phyloP scores from a whole-genome alignment of 2,888 invertebrate species.

The Amiota mariae region DNA sequence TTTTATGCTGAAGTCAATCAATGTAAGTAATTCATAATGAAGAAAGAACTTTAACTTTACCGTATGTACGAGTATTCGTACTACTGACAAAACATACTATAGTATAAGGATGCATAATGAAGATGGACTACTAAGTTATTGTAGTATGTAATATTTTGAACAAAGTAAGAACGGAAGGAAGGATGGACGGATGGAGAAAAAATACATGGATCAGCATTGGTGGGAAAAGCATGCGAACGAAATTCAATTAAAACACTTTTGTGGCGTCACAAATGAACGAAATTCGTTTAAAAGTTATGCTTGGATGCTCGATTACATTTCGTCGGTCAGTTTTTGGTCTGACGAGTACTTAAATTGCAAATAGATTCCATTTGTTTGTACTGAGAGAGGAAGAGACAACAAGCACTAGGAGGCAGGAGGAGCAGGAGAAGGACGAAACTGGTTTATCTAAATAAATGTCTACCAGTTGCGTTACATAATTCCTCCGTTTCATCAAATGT shows the following conservation, averaged over 20 bases:
- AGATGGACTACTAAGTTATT: no score
- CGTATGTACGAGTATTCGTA: no score
- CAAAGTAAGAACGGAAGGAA: not conserved
- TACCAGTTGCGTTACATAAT: slow-evolving; percentile 16
- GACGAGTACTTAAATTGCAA: slow-evolving; percentile 17
- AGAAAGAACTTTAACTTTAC: no score
- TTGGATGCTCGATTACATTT: not conserved
- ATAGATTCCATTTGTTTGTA: not conserved
- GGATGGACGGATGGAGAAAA: not conserved
- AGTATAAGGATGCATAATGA: no score
- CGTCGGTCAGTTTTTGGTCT: slow-evolving; percentile 13
- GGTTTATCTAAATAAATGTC: not conserved
- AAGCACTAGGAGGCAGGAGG: no score
- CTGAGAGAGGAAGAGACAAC: not conserved
- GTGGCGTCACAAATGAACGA: slow-evolving; percentile 46
- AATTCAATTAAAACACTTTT: slow-evolving; percentile 50
- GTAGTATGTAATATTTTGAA: not conserved
- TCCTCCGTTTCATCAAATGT: not conserved
- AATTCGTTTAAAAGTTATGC: slow-evolving; percentile 36
- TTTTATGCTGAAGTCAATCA: no score
- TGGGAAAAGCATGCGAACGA: slow-evolving; percentile 21
- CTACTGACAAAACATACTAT: no score
- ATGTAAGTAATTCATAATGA: no score
- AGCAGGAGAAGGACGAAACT: no score
- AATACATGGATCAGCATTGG: not conserved